Evolutionary conservation across 2,888 invertebrate genomes (phyloP).

Genomic region (Ernsta delagoae): DNA sequence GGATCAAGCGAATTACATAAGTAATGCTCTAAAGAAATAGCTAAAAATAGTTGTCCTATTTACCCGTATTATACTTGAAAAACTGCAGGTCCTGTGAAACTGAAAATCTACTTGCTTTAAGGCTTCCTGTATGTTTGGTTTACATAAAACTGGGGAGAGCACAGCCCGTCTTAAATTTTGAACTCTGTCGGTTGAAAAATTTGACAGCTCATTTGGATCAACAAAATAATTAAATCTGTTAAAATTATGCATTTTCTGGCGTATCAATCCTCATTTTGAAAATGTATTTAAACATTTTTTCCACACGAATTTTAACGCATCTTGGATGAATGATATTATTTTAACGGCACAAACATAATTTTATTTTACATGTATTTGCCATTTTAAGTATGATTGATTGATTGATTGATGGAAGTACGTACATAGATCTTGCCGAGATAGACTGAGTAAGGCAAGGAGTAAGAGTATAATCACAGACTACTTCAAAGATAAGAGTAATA

Average conservation of each 20-base stretch:
- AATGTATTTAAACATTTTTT: background rate
- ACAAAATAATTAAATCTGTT: slow-evolving; percentile 61
- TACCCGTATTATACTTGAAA: slow-evolving; percentile 50
- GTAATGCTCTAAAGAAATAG: too few species aligned
- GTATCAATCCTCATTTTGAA: slow-evolving; percentile 19
- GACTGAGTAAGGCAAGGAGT: too few species aligned
- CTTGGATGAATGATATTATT: too few species aligned
- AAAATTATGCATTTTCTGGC: slow-evolving; percentile 69
- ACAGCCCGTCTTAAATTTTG: slow-evolving; percentile 64
- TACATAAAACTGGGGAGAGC: slow-evolving; percentile 58
- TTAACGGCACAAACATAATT: too few species aligned
- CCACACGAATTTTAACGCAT: background rate
- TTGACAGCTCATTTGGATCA: slow-evolving; percentile 57
- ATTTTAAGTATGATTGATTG: too few species aligned
- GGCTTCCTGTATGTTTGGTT: slow-evolving; percentile 63
- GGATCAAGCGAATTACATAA: slow-evolving; percentile 9
- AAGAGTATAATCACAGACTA: too few species aligned
- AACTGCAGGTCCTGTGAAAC: slow-evolving; percentile 72
- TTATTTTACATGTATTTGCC: too few species aligned
- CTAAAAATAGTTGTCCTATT: background rate
- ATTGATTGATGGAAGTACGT: too few species aligned
- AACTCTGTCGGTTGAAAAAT: slow-evolving; percentile 63
- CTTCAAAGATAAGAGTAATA: too few species aligned
- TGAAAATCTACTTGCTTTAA: slow-evolving; percentile 64
- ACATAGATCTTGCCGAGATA: too few species aligned